Evolutionary conservation across 2,888 invertebrate genomes (phyloP), one percentile per base, ranked within the genome.

Genomic region (Temnothorax unifasciatus): DNA sequence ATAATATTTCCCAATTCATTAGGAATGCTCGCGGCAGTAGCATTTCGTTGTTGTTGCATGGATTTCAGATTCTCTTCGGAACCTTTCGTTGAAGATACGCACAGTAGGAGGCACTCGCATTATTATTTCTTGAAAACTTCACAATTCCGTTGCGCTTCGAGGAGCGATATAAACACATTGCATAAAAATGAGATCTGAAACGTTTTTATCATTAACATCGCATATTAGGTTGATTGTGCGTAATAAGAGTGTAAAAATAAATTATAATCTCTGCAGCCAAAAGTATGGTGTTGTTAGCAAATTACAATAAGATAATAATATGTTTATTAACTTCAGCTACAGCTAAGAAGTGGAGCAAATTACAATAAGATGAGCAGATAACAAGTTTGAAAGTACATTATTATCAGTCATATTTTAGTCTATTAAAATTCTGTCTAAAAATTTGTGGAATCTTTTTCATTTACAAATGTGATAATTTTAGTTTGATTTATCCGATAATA

Each of bases 1-100:
- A 69, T 25, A 3, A 69, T 52, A 44, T 88, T 88, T 85, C 63
- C 82, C 82, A 88, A 88, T 88, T 88, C 59, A 64, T 79, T 52
- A 66, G 18, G 21, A 68, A 82, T 66, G 25, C 41, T 44, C 50
- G 41, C 15, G 47, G 79, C 64, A 82, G 21, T 66, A 66, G 54
- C 38, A 82, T 68, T 88, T 71, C 21, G 63, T 52, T 34, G 71
- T 63, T 38, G 38, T 9, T 52, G n/a, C n/a, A n/a, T n/a, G 29
- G 11, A 54, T 54, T 61, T 54, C 47, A 64, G 9, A 34, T 25
- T 21, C 57, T 52, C 11, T 38, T 8, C 11, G 63, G 3, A 29
- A 44, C 4, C n/a, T 52, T n/a, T 15, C 9, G n/a, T 41, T 29
- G 34, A 79, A 41, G 47, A 61, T n/a, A 63, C 34, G 3, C 21